Evolutionary conservation across 2,113 vertebrate genomes (phyloP), one percentile per base, ranked within the genome.

Genomic region (Zosterops pallidus): DNA sequence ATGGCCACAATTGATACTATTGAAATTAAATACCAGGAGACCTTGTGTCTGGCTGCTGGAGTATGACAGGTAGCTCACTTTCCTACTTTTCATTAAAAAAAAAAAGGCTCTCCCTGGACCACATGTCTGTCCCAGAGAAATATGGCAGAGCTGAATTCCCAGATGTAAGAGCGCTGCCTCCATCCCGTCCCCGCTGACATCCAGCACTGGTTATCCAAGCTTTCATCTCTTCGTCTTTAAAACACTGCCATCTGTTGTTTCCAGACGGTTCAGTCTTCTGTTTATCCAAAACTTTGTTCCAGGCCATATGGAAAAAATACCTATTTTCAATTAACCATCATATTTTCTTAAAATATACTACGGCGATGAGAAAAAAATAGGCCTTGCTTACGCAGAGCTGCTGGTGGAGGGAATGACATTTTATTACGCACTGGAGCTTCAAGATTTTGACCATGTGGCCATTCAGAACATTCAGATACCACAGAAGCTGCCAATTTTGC

Each of bases 231-330:
- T 83, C 88, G 0, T 93, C 92, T 96, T 95, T 95, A 95, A 96
- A 94, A 96, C 78, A 96, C 96, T 95, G 96, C 93, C 96, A 96
- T 96, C 94, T 96, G 96, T 97, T 96, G 95, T 96, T 96, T 92
- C 91, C 91, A 97, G 92, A 87, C 59, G 29, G 90, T 72, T 95
- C 72, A 44, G 53, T 83, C 92, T 94, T 92, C 74, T 96, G 59
- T 94, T 95, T 94, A 96, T 93, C 88, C 90, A 94, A 94, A 95
- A 92, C 55, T 89, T 91, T 78, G 65, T 93, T 87, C 77, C 87
- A 91, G 41, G 37, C 90, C 94, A 95, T 96, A 96, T 93, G 93
- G 93, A 92, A 95, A 95, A 95, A 86, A 89, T 79, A 95, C 94
- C 79, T 92, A 95, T 90, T 96, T 96, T 95, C 93, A 93, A 92